Conservation (phyloP, 1,140 invertebrate genomes). For the Zelostemma sp. region DNA sequence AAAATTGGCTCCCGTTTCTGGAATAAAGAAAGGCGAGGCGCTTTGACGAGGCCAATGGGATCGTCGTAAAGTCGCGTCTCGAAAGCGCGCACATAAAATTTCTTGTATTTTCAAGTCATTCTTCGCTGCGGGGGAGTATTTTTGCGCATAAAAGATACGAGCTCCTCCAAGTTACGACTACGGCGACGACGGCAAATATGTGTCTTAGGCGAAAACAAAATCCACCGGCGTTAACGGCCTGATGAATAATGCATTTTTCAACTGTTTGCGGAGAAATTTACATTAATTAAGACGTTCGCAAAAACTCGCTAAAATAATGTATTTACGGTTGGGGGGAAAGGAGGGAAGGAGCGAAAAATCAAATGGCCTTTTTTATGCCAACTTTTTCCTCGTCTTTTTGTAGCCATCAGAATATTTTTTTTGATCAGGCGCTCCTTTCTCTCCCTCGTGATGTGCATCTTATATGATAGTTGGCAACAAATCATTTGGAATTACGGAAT, state of each 20-base stretch:
- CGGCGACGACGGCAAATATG: too few relatives aligned
- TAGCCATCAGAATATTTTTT: background rate
- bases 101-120: constrained; percentile 41
- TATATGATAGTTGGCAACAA: constrained; percentile 25
- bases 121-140: constrained; percentile 41
- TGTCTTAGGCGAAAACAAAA: too few relatives aligned
- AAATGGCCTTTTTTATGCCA: too few relatives aligned
- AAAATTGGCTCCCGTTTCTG: too few relatives aligned
- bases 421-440: constrained; percentile 14
- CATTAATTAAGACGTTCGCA: background rate
- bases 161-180: constrained; percentile 12
- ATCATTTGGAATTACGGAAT: constrained; percentile 43
- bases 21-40: too few relatives aligned
- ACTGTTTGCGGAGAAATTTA: background rate
- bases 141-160: constrained; percentile 44
- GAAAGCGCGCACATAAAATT: constrained; percentile 44
- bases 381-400: too few relatives aligned
- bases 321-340: too few relatives aligned
- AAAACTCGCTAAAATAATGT: too few relatives aligned
- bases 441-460: constrained; percentile 7
- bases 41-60: constrained; percentile 1
- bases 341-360: too few relatives aligned
- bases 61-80: constrained; percentile 39
- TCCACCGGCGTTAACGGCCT: too few relatives aligned
- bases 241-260: constrained; percentile 2